Conservation (phyloP, 2,888 invertebrate genomes). For the Scaeva pyrastri region DNA sequence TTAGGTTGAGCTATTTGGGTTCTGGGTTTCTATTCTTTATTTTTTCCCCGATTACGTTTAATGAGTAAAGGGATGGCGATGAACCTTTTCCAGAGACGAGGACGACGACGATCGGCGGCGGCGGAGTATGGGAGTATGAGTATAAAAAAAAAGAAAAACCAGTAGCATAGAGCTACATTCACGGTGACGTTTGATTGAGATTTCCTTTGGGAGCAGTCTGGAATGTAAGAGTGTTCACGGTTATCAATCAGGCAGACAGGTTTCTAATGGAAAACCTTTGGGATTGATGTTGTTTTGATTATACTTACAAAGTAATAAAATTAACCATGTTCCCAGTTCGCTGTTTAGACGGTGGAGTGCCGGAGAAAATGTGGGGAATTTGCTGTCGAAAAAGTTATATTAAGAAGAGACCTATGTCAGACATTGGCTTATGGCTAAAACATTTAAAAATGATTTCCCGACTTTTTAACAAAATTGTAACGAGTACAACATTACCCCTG, state of each 20-base stretch:
- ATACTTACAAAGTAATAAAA: slow-evolving; percentile 10
- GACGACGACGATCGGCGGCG: no score
- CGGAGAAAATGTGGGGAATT: no score
- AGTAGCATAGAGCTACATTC: slow-evolving; percentile 31
- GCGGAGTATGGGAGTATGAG: no score
- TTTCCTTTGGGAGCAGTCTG: slow-evolving; percentile 53
- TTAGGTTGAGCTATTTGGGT: slow-evolving; percentile 53
- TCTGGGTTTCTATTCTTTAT: slow-evolving; percentile 1
- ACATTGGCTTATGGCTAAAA: no score
- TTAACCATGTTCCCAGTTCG: background rate
- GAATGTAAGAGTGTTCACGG: slow-evolving; percentile 37
- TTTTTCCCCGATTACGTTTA: slow-evolving; percentile 48
- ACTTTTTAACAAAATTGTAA: no score
- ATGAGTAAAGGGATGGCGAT: slow-evolving; percentile 39
- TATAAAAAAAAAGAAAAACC: slow-evolving; percentile 33
- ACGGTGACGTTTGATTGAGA: slow-evolving; percentile 62
- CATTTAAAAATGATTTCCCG: no score
- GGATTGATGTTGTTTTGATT: slow-evolving; percentile 42
- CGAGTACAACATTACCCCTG: no score
- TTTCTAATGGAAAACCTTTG: slow-evolving; percentile 25
- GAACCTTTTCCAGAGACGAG: background rate
- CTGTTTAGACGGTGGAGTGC: no score
- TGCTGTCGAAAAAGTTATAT: no score
- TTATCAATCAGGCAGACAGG: slow-evolving; percentile 38
- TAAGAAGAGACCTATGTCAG: no score